Evolutionary conservation across 2,888 invertebrate species (phyloP).

Genomic region (Stomorhina lunata): DNA sequence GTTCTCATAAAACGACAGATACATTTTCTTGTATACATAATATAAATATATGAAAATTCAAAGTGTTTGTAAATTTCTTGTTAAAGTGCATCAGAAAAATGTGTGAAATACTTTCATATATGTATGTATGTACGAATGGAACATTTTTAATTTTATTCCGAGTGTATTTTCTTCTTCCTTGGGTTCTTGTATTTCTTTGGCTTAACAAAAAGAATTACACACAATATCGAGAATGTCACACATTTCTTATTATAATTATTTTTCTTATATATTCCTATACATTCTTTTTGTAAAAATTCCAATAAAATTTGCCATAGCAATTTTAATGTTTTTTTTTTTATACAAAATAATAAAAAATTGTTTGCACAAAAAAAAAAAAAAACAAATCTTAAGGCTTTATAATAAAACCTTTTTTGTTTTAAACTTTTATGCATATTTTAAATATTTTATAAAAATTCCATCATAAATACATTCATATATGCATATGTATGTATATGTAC

Average conservation of each 20-base stretch:
- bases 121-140: no score
- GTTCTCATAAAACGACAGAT: neutral
- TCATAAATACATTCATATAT: no score
- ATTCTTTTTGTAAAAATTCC: neutral
- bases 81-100: constrained; percentile 7
- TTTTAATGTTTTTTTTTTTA: neutral
- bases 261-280: neutral
- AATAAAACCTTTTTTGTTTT: neutral
- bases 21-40: no score
- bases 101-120: constrained; percentile 13
- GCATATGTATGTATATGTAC: no score
- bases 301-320: neutral
- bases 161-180: neutral
- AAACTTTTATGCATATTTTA: no score
- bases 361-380: no score
- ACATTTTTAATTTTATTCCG: neutral
- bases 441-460: no score
- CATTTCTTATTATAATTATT: neutral
- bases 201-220: neutral
- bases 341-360: neutral
- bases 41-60: no score
- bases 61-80: neutral
- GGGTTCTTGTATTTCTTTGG: neutral
- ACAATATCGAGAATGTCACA: constrained; percentile 15
- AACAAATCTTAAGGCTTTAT: neutral